These are phyloP conservation scores for Papilio polytes DNA, from an alignment of 1,140 invertebrate species.

Conservation along the genomic window DNA sequence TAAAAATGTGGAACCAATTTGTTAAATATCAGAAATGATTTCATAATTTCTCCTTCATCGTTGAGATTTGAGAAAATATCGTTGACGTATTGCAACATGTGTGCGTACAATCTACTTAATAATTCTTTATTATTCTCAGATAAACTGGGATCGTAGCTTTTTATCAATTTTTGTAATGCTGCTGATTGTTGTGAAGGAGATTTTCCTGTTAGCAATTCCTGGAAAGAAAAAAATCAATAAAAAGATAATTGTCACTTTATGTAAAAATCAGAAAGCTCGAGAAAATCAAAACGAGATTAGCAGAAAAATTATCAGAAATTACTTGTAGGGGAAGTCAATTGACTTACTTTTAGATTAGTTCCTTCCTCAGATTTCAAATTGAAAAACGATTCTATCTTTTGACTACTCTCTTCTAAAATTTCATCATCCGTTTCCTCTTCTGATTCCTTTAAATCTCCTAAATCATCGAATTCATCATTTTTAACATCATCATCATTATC, in stretches of 20 bases:
- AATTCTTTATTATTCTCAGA: slow-evolving; percentile 90
- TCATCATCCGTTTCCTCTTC: slow-evolving; percentile 57
- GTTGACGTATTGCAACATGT: slow-evolving; percentile 90
- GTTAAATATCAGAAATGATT: slow-evolving; percentile 86
- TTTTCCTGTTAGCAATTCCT: slow-evolving; percentile 86
- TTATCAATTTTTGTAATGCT: slow-evolving; percentile 92
- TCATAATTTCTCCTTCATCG: slow-evolving; percentile 78
- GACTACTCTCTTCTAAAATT: slow-evolving; percentile 44
- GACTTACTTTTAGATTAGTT: slow-evolving; percentile 64
- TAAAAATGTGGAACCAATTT: slow-evolving; percentile 89
- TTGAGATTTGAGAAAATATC: slow-evolving; percentile 84
- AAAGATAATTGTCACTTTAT: not conserved
- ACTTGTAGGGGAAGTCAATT: not conserved
- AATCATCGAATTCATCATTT: slow-evolving; percentile 51
- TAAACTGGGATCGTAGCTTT: slow-evolving; percentile 92
- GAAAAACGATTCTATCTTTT: slow-evolving; percentile 61
- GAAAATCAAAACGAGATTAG: no score
- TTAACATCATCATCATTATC: slow-evolving; percentile 65
- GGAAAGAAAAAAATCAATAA: slow-evolving; percentile 49
- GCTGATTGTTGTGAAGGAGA: slow-evolving; percentile 86
- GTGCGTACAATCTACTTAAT: slow-evolving; percentile 88
- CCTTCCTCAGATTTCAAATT: slow-evolving; percentile 62
- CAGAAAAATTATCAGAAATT: no score
- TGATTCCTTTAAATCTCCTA: slow-evolving; percentile 58
- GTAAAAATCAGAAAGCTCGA: no score